Evolutionary conservation across 1,140 invertebrate genomes (phyloP), one percentile per base, ranked within the genome.

Genomic region (Drepana arcuata): DNA sequence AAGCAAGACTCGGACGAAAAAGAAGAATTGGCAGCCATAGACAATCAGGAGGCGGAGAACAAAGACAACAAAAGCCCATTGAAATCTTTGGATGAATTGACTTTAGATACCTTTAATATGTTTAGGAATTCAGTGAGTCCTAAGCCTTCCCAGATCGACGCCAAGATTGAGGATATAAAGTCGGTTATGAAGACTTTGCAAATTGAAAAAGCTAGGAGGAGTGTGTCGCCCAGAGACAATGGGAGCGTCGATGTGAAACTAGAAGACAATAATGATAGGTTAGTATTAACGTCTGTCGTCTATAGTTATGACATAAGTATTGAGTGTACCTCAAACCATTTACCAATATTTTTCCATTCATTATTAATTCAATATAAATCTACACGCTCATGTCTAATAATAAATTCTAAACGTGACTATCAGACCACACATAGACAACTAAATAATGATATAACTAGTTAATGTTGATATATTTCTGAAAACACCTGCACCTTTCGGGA

Each of bases 261-360:
- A 11, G 84, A 86, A 24, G 83, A 84, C 51, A 66, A 68, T 21
- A 85, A 85, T 39, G 90, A 92, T 78, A 87, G 87, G 53, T 49
- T 28, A 6, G 32, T 31, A 11, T 2, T 10, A n/a, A n/a, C n/a
- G n/a, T n/a, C n/a, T n/a, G n/a, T n/a, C n/a, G n/a, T n/a, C n/a
- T n/a, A n/a, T n/a, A n/a, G n/a, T n/a, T n/a, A n/a, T n/a, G n/a
- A n/a, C n/a, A n/a, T n/a, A n/a, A n/a, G n/a, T n/a, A n/a, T n/a
- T n/a, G n/a, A n/a, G n/a, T n/a, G n/a, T n/a, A n/a, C n/a, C n/a
- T n/a, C n/a, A n/a, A n/a, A n/a, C n/a, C n/a, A n/a, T n/a, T n/a
- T n/a, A n/a, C n/a, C n/a, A n/a, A n/a, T n/a, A n/a, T n/a, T n/a
- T n/a, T n/a, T n/a, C n/a, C n/a, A n/a, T n/a, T n/a, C n/a, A n/a